Percentiles rank a stretch among this genome's conserved stretches.
Conservation (phyloP, 1,140 invertebrate genomes). For the Drosophila guanche region DNA sequence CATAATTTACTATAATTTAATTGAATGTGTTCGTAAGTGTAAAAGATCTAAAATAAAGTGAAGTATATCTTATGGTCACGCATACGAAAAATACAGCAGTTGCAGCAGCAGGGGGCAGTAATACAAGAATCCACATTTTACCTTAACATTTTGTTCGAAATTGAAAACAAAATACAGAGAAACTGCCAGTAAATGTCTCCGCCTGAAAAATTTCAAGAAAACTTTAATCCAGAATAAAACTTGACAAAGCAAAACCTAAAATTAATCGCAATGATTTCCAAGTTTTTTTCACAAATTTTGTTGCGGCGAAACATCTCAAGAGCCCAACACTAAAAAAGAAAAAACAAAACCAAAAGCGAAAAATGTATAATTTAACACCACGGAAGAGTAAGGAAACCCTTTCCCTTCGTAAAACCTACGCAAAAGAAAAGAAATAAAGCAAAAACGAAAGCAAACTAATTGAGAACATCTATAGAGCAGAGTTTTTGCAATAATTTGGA, state of each 20-base stretch:
- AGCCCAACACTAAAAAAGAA: neutral
- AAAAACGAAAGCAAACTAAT: constrained; percentile 35
- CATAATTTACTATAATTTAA: constrained; percentile 50
- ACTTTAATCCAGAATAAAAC: constrained; percentile 15
- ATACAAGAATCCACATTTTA: constrained; percentile 30
- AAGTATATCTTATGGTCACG: constrained; percentile 26
- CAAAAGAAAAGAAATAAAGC: constrained; percentile 34
- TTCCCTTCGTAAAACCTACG: constrained; percentile 42
- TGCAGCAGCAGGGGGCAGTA: constrained; percentile 68
- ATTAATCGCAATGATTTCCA: neutral
- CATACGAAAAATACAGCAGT: neutral
- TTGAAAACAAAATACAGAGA: constrained; percentile 54
- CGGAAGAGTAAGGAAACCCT: constrained; percentile 24
- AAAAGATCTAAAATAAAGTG: constrained; percentile 41
- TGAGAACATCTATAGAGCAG: constrained; percentile 54
- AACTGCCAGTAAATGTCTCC: constrained; percentile 81
- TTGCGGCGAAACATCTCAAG: neutral
- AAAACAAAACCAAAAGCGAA: neutral
- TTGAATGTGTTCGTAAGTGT: constrained; percentile 57
- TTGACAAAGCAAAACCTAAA: constrained; percentile 10
- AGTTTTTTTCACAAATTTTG: neutral
- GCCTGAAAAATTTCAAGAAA: constrained; percentile 48
- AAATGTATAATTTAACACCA: constrained; percentile 2
- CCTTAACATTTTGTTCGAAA: constrained; percentile 35
- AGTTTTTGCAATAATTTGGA: constrained; percentile 58